Base-by-base conservation (phyloP, 2,888 invertebrate genomes). In the Hipparchia semele region DNA sequence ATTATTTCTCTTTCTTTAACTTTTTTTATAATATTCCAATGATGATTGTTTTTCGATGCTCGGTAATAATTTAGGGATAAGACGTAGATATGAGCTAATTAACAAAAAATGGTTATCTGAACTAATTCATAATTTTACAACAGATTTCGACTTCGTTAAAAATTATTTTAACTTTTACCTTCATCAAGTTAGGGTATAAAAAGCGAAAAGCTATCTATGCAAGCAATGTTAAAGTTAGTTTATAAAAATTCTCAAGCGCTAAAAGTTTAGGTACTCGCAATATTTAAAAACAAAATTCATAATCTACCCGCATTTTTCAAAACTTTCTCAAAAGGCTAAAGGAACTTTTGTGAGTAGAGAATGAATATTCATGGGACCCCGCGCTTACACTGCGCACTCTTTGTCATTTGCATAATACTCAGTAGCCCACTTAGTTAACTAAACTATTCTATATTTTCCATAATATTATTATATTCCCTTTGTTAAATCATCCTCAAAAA, bases 321-420 rank as follows among this genome's bases (percentile, higher is more conserved):
- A 75, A 69, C 68, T 75, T 65, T 51, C 56, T 75, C 64, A 70
- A 73, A 76, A 69, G 69, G 73, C 72, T 61, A 71, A 74, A 74
- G 75, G 74, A 77, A 76, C 71, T 77, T 74, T 73, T 75, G 74
- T 75, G 73, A 73, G 71, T 72, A 69, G 61, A 65, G 70, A 60
- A 76, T 81, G 79, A 82, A 82, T 82, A 80, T 81, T 80, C 80
- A 81, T 80, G 74, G 68, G 75, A 76, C 74, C 74, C 68, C 75
- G 75, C 78, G 77, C 78, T 78, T 77, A 76, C 76, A 78, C 77
- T 77, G 74, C 78, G 79, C 23, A 23, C 77, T 80, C 78, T 78
- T 77, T 76, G 75, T 74, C 73, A 80, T 81, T 81, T 79, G 79
- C 81, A 81, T 81, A 80, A 80, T 80, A 78, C 78, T 75, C 74